These are phyloP conservation scores for Neelides folsomi DNA, from an alignment of 2,888 invertebrate species.

Conservation along the genomic window DNA sequence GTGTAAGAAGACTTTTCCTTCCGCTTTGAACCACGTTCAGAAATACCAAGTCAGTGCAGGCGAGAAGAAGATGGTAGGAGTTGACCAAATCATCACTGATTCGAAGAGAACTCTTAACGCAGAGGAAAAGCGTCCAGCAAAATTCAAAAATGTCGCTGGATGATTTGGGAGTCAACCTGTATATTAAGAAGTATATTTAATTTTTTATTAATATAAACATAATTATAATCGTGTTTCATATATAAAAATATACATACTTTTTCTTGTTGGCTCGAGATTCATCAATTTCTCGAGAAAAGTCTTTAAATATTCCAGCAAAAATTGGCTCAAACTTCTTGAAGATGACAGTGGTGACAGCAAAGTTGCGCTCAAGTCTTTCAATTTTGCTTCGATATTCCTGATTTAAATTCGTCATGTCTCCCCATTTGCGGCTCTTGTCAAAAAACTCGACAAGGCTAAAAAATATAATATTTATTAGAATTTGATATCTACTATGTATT, in stretches of 20 bases:
- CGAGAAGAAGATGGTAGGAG: slow-evolving; percentile 79
- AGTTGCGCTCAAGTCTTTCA: slow-evolving; percentile 71
- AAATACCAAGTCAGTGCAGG: slow-evolving; percentile 81
- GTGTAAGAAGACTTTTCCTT: slow-evolving; percentile 72
- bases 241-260: slow-evolving; percentile 17
- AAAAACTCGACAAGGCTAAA: slow-evolving; percentile 82
- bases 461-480: slow-evolving; percentile 13
- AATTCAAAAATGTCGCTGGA: slow-evolving; percentile 77
- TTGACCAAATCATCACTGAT: slow-evolving; percentile 86
- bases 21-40: slow-evolving; percentile 68
- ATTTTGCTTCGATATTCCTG: slow-evolving; percentile 70
- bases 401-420: slow-evolving; percentile 80
- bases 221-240: too few species aligned
- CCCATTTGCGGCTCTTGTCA: slow-evolving; percentile 86
- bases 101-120: slow-evolving; percentile 70
- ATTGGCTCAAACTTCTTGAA: slow-evolving; percentile 83
- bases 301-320: slow-evolving; percentile 71
- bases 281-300: slow-evolving; percentile 37
- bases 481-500: too few species aligned
- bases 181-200: background rate
- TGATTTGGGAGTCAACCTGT: slow-evolving; percentile 61
- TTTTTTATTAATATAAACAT: background rate
- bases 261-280: slow-evolving; percentile 28
- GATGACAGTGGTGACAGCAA: slow-evolving; percentile 84
- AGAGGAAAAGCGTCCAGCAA: slow-evolving; percentile 84